Evolutionary conservation across 2,888 invertebrate genomes (phyloP).

Genomic region (Eupithecia insigniata): DNA sequence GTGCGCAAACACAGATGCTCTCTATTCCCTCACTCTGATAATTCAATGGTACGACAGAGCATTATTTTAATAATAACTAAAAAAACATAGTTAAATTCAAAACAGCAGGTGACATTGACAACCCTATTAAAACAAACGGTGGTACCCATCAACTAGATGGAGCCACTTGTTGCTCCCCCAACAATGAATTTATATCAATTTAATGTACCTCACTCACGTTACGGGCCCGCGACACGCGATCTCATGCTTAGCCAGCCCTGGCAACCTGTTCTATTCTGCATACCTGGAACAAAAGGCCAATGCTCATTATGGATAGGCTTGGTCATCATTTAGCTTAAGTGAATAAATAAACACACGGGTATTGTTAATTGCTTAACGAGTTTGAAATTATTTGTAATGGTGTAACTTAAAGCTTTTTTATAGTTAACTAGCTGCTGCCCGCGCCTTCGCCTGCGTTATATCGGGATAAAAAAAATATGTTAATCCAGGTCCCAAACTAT

Average conservation of each 20-base stretch:
- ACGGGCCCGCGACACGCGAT: conserved; percentile 47
- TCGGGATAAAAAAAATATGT: too few species aligned
- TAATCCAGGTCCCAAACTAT: too few species aligned
- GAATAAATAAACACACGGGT: not conserved
- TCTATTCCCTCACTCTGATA: too few species aligned
- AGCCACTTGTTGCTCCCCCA: conserved; percentile 80
- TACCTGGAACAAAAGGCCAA: conserved; percentile 34
- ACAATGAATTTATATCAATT: conserved; percentile 74
- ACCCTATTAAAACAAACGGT: conserved; percentile 65
- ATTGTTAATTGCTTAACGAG: not conserved
- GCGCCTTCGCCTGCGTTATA: too few species aligned
- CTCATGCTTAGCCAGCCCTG: conserved; percentile 11
- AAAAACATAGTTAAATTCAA: not conserved
- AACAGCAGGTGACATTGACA: conserved; percentile 48
- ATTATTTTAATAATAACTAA: too few species aligned
- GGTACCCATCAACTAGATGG: conserved; percentile 54
- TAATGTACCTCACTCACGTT: conserved; percentile 47
- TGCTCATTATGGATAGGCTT: conserved; percentile 6
- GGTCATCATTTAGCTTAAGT: not conserved
- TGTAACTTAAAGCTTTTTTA: too few species aligned
- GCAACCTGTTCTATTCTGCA: conserved; percentile 10
- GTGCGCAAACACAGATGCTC: too few species aligned
- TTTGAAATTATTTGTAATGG: not conserved
- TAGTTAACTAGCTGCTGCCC: too few species aligned
- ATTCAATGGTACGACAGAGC: too few species aligned